Percentiles rank a stretch among this genome's conserved stretches.
These are phyloP conservation scores for Lucinisca nassula DNA, from an alignment of 2,888 invertebrate genomes.

Conservation along the genomic window DNA sequence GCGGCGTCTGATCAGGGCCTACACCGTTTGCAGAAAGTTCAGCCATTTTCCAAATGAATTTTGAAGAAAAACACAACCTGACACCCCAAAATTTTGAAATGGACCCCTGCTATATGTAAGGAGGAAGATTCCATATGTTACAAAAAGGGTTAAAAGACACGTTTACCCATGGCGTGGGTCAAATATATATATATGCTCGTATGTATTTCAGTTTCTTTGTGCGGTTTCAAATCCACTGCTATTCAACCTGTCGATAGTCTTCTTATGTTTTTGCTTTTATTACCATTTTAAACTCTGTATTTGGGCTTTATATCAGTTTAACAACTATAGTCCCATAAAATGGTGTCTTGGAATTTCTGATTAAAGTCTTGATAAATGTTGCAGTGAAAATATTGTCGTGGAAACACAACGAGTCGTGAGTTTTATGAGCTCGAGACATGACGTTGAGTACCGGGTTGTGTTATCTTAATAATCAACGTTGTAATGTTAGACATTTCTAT, in stretches of 20 bases:
- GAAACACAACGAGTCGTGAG: not conserved
- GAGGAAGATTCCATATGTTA: too few relatives aligned
- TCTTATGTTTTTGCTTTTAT: not conserved
- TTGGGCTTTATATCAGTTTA: not conserved
- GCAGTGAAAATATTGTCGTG: not conserved
- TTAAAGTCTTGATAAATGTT: not conserved
- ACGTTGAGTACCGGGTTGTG: not conserved
- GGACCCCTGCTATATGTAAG: too few relatives aligned
- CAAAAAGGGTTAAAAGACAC: too few relatives aligned
- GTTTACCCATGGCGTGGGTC: too few relatives aligned
- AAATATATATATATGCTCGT: not conserved
- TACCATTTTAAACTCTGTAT: not conserved
- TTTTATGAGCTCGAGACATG: not conserved
- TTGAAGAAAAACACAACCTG: too few relatives aligned
- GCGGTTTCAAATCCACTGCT: not conserved
- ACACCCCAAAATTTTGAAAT: too few relatives aligned
- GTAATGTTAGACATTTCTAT: not conserved
- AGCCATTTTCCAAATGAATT: too few relatives aligned
- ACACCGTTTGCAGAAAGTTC: too few relatives aligned
- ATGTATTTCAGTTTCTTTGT: not conserved
- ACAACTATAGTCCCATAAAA: not conserved
- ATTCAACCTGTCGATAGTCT: not conserved
- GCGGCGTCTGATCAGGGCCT: too few relatives aligned
- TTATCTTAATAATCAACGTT: not conserved
- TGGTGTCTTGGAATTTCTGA: constrained; percentile 1